Evolutionary conservation across 2,113 vertebrate species (phyloP).

Genomic region (Thoracochromis brauschi): DNA sequence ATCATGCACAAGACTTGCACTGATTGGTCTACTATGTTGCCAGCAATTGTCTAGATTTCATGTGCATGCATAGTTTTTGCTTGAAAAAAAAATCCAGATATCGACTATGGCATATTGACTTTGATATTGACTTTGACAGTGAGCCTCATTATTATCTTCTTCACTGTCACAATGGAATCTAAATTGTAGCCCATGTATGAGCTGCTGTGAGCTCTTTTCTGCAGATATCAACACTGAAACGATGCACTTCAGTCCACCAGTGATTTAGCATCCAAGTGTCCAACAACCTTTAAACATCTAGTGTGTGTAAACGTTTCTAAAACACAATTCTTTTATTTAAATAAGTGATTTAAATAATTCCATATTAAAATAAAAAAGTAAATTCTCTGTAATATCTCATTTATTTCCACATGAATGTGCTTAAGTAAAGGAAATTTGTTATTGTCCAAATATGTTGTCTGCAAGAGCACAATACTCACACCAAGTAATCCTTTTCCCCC

Average conservation of each 20-base stretch:
- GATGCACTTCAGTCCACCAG: not conserved
- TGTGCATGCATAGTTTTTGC: not conserved
- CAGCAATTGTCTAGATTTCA: not conserved
- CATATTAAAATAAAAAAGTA: not conserved
- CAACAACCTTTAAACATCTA: not conserved
- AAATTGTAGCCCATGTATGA: not conserved
- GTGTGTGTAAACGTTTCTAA: fast-evolving
- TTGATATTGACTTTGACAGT: not conserved
- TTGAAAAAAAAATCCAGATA: not conserved
- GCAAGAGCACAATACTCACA: not conserved
- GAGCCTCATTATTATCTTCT: not conserved
- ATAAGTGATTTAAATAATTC: not conserved
- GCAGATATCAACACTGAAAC: not conserved
- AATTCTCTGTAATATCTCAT: not conserved
- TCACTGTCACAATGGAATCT: not conserved
- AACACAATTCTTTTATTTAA: not conserved
- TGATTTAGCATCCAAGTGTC: not conserved
- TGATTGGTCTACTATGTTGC: not conserved
- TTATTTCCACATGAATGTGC: not conserved
- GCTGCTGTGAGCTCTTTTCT: not conserved
- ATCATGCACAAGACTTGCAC: not conserved
- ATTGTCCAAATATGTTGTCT: not conserved
- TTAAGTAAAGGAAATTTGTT: not conserved
- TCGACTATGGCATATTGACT: not conserved
- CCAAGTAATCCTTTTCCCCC: not conserved